Conservation (phyloP, 2,113 vertebrate genomes). For the Paracanthobrama guichenoti region DNA sequence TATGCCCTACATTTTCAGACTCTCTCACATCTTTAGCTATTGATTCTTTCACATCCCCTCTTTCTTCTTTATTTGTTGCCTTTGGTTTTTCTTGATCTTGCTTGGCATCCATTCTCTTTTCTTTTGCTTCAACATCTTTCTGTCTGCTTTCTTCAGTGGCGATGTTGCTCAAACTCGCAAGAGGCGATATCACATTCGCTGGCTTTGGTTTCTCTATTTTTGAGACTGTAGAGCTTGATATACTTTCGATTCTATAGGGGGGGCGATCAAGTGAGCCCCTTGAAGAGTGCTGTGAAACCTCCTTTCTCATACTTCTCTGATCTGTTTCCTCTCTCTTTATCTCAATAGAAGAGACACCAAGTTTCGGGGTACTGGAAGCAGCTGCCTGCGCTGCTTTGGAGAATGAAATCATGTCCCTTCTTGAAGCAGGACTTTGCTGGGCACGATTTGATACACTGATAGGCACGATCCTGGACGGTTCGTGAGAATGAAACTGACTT, state of each 20-base stretch:
- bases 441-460: conserved; percentile 68
- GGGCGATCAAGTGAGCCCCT: conserved; percentile 52
- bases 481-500: conserved; percentile 58
- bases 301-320: conserved; percentile 63
- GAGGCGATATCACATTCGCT: conserved; percentile 61
- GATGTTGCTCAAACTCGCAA: conserved; percentile 54
- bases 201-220: conserved; percentile 59
- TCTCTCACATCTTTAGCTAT: conserved; percentile 25
- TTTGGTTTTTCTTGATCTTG: conserved; percentile 51
- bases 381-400: conserved; percentile 71
- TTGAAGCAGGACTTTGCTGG: conserved; percentile 67
- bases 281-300: conserved; percentile 49
- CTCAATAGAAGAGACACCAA: conserved; percentile 40
- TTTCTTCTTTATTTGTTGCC: conserved; percentile 24
- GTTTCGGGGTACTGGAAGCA: conserved; percentile 53
- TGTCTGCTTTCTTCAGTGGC: conserved; percentile 58
- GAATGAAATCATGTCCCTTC: conserved; percentile 74
- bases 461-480: conserved; percentile 63
- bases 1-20: conserved; percentile 31
- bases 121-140: conserved; percentile 60
- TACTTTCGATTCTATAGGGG: conserved; percentile 50
- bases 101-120: conserved; percentile 42
- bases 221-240: conserved; percentile 47
- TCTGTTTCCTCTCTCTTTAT: conserved; percentile 65
- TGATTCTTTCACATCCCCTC: background rate